Conservation (phyloP, 2,888 invertebrate genomes). For the Matsumyia berberina region DNA sequence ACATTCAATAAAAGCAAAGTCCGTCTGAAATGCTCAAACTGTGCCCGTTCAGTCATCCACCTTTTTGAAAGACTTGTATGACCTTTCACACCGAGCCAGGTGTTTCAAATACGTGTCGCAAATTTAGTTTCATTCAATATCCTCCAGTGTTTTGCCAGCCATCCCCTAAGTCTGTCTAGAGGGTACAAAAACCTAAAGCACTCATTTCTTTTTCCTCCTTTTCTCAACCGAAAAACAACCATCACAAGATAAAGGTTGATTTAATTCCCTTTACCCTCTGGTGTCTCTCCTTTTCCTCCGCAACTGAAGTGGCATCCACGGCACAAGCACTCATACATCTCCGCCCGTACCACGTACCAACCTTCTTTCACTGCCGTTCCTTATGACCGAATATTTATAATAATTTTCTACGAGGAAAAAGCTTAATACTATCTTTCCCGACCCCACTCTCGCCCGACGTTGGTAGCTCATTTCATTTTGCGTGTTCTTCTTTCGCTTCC, state of each 20-base stretch:
- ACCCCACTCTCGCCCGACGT: slow-evolving; percentile 2
- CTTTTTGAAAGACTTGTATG: too few species aligned
- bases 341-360: background rate
- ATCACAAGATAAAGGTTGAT: slow-evolving; percentile 52
- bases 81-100: too few species aligned
- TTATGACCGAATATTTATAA: slow-evolving; percentile 63
- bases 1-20: too few species aligned
- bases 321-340: slow-evolving; percentile 30
- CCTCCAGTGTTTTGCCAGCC: too few species aligned
- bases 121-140: background rate
- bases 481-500: slow-evolving; percentile 38
- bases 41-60: too few species aligned
- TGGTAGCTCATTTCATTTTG: slow-evolving; percentile 49
- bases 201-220: background rate
- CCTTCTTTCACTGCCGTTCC: slow-evolving; percentile 26
- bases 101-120: too few species aligned
- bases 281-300: slow-evolving; percentile 2
- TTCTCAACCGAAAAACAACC: slow-evolving; percentile 41
- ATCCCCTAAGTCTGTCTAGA: slow-evolving; percentile 24
- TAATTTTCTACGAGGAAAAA: slow-evolving; percentile 65
- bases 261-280: slow-evolving; percentile 34
- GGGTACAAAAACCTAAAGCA: slow-evolving; percentile 11
- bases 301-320: slow-evolving; percentile 46
- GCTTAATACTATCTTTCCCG: slow-evolving; percentile 54
- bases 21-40: too few species aligned